Conservation (phyloP, 2,888 invertebrate genomes). For the Odontocerum albicorne region DNA sequence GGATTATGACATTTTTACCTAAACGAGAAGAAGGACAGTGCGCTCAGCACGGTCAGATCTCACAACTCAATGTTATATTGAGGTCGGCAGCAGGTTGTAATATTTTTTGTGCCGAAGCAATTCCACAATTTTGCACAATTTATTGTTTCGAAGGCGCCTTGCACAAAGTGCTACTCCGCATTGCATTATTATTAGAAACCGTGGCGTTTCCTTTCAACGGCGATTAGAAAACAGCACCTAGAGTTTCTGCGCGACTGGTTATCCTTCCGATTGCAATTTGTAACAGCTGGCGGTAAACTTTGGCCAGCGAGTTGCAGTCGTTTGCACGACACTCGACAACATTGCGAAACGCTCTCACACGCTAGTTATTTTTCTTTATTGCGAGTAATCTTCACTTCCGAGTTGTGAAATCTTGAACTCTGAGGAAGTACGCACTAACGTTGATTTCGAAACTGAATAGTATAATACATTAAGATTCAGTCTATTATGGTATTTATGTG, state of each 20-base stretch:
- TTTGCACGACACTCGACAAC: no score
- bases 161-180: conserved; percentile 30
- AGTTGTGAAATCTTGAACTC: no score
- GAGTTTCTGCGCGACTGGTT: conserved; percentile 28
- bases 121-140: conserved; percentile 33
- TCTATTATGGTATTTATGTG: no score
- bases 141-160: conserved; percentile 33
- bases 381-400: no score
- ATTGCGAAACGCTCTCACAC: no score
- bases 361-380: no score
- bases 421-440: no score
- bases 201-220: conserved; percentile 28
- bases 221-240: conserved; percentile 28
- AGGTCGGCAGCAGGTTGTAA: conserved; percentile 30
- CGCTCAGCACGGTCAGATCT: neutral
- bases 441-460: no score
- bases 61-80: conserved; percentile 13
- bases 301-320: no score
- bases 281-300: conserved; percentile 9
- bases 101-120: conserved; percentile 28
- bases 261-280: conserved; percentile 29
- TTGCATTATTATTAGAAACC: conserved; percentile 27
- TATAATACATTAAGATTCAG: no score
- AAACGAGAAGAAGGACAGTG: neutral
- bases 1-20: neutral